Conservation (phyloP, 2,797 vertebrate species). For the Hippoglossus hippoglossus region DNA sequence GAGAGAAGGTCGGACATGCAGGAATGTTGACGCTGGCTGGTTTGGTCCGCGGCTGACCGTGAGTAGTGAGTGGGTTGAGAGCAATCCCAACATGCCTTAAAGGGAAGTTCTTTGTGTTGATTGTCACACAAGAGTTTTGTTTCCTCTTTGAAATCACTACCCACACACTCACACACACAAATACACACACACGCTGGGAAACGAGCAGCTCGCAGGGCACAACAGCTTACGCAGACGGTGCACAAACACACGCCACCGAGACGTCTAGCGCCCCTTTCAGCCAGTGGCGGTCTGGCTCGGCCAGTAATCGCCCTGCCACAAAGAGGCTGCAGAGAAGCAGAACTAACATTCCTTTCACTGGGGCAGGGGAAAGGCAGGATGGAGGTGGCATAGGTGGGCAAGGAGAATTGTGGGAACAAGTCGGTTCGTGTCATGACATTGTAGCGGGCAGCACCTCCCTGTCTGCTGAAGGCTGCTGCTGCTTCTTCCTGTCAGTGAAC, state of each 20-base stretch:
- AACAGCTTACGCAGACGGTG: constrained; percentile 56
- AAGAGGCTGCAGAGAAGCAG: constrained; percentile 73
- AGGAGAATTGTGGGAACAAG: constrained; percentile 40
- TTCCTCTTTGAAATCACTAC: constrained; percentile 62
- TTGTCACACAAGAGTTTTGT: constrained; percentile 64
- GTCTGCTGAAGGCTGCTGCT: constrained; percentile 29
- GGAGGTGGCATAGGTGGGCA: constrained; percentile 58
- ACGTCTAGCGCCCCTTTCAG: constrained; percentile 69
- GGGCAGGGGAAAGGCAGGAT: constrained; percentile 42
- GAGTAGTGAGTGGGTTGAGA: constrained; percentile 55
- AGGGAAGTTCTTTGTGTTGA: constrained; percentile 61
- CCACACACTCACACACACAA: constrained; percentile 41
- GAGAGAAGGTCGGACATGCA: constrained; percentile 29
- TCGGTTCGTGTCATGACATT: constrained; percentile 41
- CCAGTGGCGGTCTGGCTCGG: constrained; percentile 69
- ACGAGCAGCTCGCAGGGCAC: constrained; percentile 35
- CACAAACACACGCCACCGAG: constrained; percentile 60
- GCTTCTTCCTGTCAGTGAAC: constrained; percentile 51
- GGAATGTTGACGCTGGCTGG: constrained; percentile 26
- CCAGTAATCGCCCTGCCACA: constrained; percentile 68
- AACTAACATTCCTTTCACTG: constrained; percentile 74
- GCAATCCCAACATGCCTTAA: constrained; percentile 55
- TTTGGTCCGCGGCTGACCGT: constrained; percentile 55
- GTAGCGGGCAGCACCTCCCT: constrained; percentile 19
- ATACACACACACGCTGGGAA: constrained; percentile 41